phyloP scores from a whole-genome alignment of 2,113 vertebrate genomes.

The Cacatua alba region DNA sequence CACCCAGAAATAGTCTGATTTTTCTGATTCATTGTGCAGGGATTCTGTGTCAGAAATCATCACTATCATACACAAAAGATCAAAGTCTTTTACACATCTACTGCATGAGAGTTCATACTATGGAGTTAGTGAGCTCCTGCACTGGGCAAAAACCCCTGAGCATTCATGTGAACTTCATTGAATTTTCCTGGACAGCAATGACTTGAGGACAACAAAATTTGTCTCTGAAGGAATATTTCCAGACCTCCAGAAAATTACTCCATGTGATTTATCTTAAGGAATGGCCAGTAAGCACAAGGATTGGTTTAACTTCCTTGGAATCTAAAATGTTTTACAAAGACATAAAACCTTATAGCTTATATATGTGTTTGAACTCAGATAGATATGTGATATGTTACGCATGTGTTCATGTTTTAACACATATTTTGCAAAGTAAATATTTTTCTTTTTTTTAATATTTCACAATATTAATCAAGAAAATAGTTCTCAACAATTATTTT shows the following conservation, averaged over 20 bases:
- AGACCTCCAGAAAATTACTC: background rate
- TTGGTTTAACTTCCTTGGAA: background rate
- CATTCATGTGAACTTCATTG: accelerated
- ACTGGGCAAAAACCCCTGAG: background rate
- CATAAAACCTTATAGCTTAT: background rate
- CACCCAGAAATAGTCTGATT: background rate
- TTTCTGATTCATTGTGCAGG: background rate
- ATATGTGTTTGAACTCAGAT: accelerated
- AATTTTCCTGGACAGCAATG: background rate
- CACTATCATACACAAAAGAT: background rate
- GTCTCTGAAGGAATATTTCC: background rate
- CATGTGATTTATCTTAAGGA: background rate
- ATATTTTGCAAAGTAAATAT: background rate
- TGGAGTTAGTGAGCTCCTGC: background rate
- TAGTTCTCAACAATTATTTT: background rate
- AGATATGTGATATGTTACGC: accelerated
- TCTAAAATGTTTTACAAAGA: background rate
- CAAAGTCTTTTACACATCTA: background rate
- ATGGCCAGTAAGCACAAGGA: background rate
- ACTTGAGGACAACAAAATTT: background rate
- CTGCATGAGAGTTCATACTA: background rate
- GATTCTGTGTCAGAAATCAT: background rate
- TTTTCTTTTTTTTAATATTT: background rate
- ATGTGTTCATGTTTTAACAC: background rate
- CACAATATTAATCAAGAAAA: background rate